Evolutionary conservation across 2,888 invertebrate genomes (phyloP).

Genomic region (Leistus spinibarbis): DNA sequence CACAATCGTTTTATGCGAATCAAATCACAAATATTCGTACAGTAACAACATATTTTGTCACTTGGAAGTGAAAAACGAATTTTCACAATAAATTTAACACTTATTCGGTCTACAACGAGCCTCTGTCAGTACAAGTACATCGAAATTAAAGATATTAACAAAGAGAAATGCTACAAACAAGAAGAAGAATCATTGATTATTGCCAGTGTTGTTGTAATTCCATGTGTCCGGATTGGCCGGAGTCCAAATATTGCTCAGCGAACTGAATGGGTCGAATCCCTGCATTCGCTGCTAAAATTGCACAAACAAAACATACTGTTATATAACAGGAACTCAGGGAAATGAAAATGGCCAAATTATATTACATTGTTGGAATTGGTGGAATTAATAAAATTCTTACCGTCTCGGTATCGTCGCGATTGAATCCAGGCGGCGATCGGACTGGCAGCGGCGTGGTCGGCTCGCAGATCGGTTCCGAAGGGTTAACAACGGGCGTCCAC

Average conservation of each 20-base stretch:
- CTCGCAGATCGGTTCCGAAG: slow-evolving; percentile 7
- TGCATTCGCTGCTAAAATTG: slow-evolving; percentile 47
- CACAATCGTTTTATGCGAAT: neutral
- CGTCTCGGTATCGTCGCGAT: slow-evolving; percentile 20
- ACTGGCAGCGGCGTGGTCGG: slow-evolving; percentile 44
- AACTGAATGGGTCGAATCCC: slow-evolving; percentile 57
- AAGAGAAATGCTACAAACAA: neutral
- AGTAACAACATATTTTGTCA: neutral
- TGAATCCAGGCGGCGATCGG: slow-evolving; percentile 55
- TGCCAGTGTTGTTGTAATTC: slow-evolving; percentile 46
- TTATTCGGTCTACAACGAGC: neutral
- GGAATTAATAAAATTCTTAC: neutral
- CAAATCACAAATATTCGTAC: slow-evolving; percentile 5
- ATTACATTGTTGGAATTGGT: neutral
- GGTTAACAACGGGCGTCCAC: slow-evolving; percentile 34
- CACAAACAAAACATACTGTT: neutral
- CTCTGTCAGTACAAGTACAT: neutral
- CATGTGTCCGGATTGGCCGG: slow-evolving; percentile 54
- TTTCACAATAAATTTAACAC: neutral
- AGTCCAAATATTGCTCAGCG: slow-evolving; percentile 56
- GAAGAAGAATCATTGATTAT: slow-evolving; percentile 11
- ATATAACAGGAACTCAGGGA: no score
- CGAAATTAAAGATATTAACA: neutral
- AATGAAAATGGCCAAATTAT: neutral
- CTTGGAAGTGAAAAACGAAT: neutral